Evolutionary conservation across 2,797 vertebrate genomes (phyloP).

Genomic region (Thaleichthys pacificus): DNA sequence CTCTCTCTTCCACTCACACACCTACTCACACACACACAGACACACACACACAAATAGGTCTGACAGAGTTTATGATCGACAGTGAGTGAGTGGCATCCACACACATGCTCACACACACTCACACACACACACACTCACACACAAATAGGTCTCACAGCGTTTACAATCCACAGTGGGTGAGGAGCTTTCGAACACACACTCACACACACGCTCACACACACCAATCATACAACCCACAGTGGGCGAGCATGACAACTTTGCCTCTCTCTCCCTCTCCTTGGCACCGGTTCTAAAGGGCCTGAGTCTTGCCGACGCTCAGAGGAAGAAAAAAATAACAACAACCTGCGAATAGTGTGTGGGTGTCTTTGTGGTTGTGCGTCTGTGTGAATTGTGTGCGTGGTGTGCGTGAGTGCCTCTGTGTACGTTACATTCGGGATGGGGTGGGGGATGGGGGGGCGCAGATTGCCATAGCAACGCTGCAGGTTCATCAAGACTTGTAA

Average conservation of each 20-base stretch:
- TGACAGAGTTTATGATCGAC: too few relatives aligned
- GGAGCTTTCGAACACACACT: too few relatives aligned
- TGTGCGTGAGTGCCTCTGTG: constrained; percentile 23
- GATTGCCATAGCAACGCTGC: constrained; percentile 42
- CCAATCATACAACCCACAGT: not conserved
- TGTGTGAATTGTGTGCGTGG: not conserved
- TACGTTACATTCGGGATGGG: constrained; percentile 34
- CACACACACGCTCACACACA: too few relatives aligned
- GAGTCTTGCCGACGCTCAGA: not conserved
- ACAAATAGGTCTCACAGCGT: too few relatives aligned
- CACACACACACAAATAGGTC: too few relatives aligned
- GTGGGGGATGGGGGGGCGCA: constrained; percentile 15
- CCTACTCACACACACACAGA: too few relatives aligned
- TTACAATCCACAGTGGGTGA: too few relatives aligned
- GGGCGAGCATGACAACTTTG: not conserved
- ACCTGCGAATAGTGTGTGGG: too few relatives aligned
- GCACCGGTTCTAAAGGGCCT: not conserved
- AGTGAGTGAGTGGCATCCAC: not conserved
- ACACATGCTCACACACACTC: not conserved
- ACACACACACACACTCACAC: not conserved
- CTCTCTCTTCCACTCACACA: too few relatives aligned
- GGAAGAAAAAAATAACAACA: not conserved
- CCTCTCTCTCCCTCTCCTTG: too few relatives aligned
- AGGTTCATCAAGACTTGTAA: constrained; percentile 39
- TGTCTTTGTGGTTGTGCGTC: too few relatives aligned